phyloP scores from a whole-genome alignment of 2,113 vertebrate species.

The Ahaetulla prasina region DNA sequence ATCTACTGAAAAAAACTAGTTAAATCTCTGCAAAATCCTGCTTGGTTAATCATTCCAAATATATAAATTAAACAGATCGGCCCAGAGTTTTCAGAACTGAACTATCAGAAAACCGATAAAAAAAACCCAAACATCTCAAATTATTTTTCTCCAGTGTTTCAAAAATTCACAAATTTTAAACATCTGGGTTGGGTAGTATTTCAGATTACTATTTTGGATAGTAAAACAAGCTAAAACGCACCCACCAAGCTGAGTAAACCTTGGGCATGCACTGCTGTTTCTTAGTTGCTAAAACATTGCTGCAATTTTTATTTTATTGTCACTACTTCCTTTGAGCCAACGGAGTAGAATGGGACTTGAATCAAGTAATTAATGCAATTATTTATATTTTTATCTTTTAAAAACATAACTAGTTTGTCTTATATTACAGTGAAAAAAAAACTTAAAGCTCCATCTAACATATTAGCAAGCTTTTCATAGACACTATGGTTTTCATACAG shows the following conservation, averaged over 20 bases:
- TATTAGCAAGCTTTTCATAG: not conserved
- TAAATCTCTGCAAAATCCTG: not conserved
- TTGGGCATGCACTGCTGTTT: not conserved
- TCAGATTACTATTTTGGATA: not conserved
- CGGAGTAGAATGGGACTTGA: not conserved
- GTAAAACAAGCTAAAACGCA: not conserved
- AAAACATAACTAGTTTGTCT: not conserved
- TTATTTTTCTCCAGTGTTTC: not conserved
- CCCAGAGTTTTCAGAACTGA: not conserved
- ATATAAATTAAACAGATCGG: not conserved
- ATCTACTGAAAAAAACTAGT: not conserved
- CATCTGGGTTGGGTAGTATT: too few species aligned
- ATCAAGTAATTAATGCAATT: not conserved
- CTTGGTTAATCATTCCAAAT: not conserved
- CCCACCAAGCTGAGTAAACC: not conserved
- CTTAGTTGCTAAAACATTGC: not conserved
- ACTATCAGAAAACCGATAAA: not conserved
- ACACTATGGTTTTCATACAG: not conserved
- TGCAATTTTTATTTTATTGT: not conserved
- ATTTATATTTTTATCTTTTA: not conserved
- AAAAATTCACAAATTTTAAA: not conserved
- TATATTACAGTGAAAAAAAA: not conserved
- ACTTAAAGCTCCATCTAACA: not conserved
- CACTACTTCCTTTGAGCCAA: not conserved
- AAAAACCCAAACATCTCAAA: not conserved